These are phyloP conservation scores for Nerophis lumbriciformis DNA, from an alignment of 2,113 vertebrate genomes.

Conservation along the genomic window DNA sequence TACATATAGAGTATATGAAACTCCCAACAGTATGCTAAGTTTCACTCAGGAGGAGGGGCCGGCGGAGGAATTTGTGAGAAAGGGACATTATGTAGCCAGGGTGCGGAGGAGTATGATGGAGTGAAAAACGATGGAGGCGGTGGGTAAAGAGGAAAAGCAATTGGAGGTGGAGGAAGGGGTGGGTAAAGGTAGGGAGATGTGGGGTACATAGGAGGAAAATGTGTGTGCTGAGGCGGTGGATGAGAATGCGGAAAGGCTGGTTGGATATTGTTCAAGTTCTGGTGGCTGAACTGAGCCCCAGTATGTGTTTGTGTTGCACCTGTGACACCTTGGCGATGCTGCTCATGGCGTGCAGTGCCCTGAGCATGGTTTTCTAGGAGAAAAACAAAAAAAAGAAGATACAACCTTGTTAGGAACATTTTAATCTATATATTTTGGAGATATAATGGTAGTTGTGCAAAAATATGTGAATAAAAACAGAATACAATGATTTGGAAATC, in stretches of 20 bases:
- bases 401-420: not conserved
- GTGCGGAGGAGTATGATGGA: conserved; percentile 36
- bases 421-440: not conserved
- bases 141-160: conserved; percentile 46
- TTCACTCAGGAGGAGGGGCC: conserved; percentile 41
- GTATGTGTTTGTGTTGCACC: conserved; percentile 12
- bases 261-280: conserved; percentile 20
- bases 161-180: conserved; percentile 26
- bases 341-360: conserved; percentile 12
- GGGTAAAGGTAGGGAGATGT: conserved; percentile 47
- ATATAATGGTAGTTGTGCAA: no score
- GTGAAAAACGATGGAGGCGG: conserved; percentile 41
- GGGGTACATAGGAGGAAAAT: conserved; percentile 25
- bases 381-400: not conserved
- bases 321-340: not conserved
- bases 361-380: not conserved
- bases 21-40: not conserved
- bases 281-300: conserved; percentile 29
- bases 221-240: conserved; percentile 1
- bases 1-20: not conserved
- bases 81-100: conserved; percentile 36
- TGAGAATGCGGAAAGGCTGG: not conserved
- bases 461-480: no score
- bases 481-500: no score
- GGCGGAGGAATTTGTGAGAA: conserved; percentile 29